These are phyloP conservation scores for Hylaea fasciaria DNA, from an alignment of 2,888 invertebrate species.

Conservation along the genomic window DNA sequence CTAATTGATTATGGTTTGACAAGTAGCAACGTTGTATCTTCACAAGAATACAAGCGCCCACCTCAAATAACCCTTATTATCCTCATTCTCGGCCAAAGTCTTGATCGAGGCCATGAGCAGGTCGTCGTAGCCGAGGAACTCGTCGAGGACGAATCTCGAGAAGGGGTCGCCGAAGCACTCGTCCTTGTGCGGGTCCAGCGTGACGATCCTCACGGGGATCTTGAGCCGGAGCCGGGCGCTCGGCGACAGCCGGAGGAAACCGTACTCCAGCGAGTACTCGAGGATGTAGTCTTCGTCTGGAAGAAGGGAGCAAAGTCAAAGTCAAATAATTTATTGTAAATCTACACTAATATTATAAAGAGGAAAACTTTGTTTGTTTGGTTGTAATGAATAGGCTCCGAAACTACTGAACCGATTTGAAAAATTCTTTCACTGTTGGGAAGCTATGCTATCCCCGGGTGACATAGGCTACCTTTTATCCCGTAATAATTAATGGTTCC, in stretches of 20 bases:
- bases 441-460: too few species aligned
- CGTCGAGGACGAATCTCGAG: conserved; percentile 94
- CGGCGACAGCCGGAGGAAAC: conserved; percentile 95
- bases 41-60: conserved; percentile 60
- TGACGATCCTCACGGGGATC: conserved; percentile 95
- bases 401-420: too few species aligned
- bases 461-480: too few species aligned
- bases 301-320: conserved; percentile 33
- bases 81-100: conserved; percentile 96
- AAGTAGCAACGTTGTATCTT: too few species aligned
- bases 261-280: conserved; percentile 99
- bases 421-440: too few species aligned
- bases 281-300: conserved; percentile 97
- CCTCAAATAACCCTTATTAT: conserved; percentile 97
- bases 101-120: conserved; percentile 98
- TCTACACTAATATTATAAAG: too few species aligned
- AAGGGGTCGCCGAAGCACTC: conserved; percentile 97
- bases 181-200: conserved; percentile 94
- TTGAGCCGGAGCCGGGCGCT: conserved; percentile 93
- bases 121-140: conserved; percentile 98
- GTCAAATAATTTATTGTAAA: too few species aligned
- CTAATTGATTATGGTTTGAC: too few species aligned
- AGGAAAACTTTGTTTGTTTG: too few species aligned
- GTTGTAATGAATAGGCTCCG: too few species aligned
- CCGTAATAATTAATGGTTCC: too few species aligned